Percentiles rank a stretch among this genome's conserved stretches.
Evolutionary conservation across 1,140 invertebrate species (phyloP).

Genomic region (Idris sp.): DNA sequence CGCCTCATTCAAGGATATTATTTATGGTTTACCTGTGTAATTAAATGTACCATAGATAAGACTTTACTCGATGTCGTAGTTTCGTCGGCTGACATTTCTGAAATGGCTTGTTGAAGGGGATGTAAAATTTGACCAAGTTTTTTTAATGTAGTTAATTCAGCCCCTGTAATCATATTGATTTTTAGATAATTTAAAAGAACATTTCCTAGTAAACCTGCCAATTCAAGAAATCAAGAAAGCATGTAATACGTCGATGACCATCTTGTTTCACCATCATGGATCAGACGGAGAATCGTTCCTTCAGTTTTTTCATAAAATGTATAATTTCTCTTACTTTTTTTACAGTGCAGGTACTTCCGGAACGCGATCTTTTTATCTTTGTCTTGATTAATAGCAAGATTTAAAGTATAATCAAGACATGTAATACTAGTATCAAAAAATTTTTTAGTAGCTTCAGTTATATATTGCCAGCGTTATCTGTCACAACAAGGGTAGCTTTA

Average conservation of each 20-base stretch:
- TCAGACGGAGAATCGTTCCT: conserved; percentile 26
- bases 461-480: conserved; percentile 36
- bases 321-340: conserved; percentile 34
- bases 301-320: conserved; percentile 34
- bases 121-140: conserved; percentile 2
- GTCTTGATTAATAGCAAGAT: conserved; percentile 18
- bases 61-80: conserved; percentile 9
- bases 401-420: conserved; percentile 20
- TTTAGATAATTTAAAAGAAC: conserved; percentile 14
- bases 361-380: too few species aligned
- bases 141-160: conserved; percentile 1
- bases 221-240: conserved; percentile 23
- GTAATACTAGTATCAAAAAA: neutral
- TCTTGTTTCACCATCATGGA: conserved; percentile 41
- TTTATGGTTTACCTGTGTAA: conserved; percentile 12
- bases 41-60: conserved; percentile 2
- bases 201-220: conserved; percentile 11
- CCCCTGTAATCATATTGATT: conserved; percentile 2
- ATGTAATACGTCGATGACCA: conserved; percentile 38
- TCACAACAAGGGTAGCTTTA: conserved; percentile 3
- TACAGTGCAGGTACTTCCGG: conserved; percentile 7
- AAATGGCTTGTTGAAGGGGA: conserved; percentile 5
- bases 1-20: too few species aligned
- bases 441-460: conserved; percentile 21
- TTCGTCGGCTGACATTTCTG: conserved; percentile 6